phyloP scores from a whole-genome alignment of 2,797 vertebrate species.

The Anguilla marmorata region DNA sequence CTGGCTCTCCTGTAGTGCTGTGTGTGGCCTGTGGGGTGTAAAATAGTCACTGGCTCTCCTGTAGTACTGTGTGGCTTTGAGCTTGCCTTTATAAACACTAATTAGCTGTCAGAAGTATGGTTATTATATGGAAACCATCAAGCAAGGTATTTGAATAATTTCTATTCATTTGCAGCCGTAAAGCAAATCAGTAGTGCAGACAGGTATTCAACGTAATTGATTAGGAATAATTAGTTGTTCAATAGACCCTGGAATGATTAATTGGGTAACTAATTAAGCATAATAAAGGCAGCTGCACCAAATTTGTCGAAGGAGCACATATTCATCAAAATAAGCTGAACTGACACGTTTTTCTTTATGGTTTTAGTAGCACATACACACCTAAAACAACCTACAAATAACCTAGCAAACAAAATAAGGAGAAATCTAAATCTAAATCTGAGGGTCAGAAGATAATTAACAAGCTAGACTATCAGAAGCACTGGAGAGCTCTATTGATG shows the following conservation, averaged over 20 bases:
- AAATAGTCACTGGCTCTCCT: background rate
- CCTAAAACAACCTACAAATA: background rate
- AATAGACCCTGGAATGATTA: background rate
- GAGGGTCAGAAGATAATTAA: background rate
- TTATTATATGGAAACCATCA: background rate
- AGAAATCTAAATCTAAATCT: background rate
- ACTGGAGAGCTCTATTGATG: background rate
- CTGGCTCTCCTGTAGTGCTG: background rate
- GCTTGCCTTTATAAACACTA: background rate
- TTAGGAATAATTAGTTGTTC: background rate
- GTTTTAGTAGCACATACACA: background rate
- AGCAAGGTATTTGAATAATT: background rate
- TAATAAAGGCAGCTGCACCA: background rate
- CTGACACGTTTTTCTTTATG: background rate
- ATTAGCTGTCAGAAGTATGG: background rate
- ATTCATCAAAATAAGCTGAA: background rate
- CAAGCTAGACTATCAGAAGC: background rate
- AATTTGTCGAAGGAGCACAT: background rate
- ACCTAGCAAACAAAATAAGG: background rate
- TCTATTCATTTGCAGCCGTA: background rate
- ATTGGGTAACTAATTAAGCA: background rate
- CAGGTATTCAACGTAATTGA: constrained; percentile 2
- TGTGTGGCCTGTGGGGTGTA: background rate
- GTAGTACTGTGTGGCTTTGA: background rate
- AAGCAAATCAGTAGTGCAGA: background rate